phyloP scores from a whole-genome alignment of 1,140 invertebrate species.

The Aphidius gifuensis region DNA sequence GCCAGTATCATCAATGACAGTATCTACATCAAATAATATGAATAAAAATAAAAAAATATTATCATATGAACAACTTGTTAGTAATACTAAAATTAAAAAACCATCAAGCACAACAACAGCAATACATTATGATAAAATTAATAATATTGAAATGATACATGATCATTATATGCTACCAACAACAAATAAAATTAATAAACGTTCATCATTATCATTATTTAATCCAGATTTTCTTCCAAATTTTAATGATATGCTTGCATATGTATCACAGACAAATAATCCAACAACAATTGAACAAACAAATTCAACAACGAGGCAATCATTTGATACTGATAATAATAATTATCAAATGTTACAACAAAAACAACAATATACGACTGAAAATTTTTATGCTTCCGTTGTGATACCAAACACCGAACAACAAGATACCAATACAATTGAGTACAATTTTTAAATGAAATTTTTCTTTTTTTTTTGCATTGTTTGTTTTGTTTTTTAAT shows the following conservation, averaged over 20 bases:
- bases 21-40: background rate
- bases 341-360: constrained; percentile 9
- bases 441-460: constrained; percentile 22
- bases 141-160: constrained; percentile 8
- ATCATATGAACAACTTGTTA: background rate
- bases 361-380: constrained; percentile 16
- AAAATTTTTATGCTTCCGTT: constrained; percentile 26
- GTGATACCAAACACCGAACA: constrained; percentile 11
- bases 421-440: constrained; percentile 17
- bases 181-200: constrained; percentile 33
- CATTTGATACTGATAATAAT: constrained; percentile 1
- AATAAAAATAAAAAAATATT: constrained; percentile 2
- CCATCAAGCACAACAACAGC: background rate
- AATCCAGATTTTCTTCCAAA: constrained; percentile 50
- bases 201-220: constrained; percentile 45
- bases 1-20: background rate
- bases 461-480: too few species aligned
- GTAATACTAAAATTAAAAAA: constrained; percentile 1
- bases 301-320: constrained; percentile 4
- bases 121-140: constrained; percentile 18
- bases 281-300: constrained; percentile 7
- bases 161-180: constrained; percentile 48
- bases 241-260: constrained; percentile 48
- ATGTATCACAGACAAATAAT: constrained; percentile 33
- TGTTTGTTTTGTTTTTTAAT: too few species aligned